These are phyloP conservation scores for Nettapus auritus DNA, from an alignment of 2,113 vertebrate species.

Conservation along the genomic window DNA sequence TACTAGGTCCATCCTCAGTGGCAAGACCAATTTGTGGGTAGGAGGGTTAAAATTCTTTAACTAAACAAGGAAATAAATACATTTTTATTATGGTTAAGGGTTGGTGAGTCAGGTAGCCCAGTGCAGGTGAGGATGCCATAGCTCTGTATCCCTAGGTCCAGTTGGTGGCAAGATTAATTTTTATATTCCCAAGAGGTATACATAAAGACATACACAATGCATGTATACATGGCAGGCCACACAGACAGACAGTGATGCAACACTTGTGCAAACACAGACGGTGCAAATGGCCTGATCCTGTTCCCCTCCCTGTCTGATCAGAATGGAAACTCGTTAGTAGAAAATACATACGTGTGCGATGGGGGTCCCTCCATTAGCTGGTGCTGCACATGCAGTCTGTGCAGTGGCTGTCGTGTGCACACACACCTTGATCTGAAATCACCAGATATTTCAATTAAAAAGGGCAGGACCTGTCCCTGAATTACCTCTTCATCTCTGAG, in stretches of 20 bases:
- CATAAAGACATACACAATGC: background rate
- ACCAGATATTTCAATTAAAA: background rate
- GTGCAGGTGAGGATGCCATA: accelerated
- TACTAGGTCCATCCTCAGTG: background rate
- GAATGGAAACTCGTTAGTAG: background rate
- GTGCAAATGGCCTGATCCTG: no score
- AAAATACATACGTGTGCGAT: background rate
- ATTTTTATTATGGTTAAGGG: background rate
- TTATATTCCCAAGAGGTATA: accelerated
- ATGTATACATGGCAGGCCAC: no score
- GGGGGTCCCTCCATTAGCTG: background rate
- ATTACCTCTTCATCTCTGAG: background rate
- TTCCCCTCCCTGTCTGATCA: no score
- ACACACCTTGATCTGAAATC: background rate
- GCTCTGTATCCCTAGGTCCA: background rate
- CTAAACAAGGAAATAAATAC: background rate
- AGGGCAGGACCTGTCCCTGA: background rate
- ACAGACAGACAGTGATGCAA: no score
- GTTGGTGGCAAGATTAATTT: accelerated
- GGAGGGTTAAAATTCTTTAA: background rate
- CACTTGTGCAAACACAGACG: no score
- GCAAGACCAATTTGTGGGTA: background rate
- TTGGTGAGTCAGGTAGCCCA: background rate
- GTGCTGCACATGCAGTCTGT: background rate
- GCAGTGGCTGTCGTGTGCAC: background rate